A percentile compares a stretch with the other conserved stretches of the same genome.
Conservation (phyloP, 2,797 vertebrate species). For the Lates japonicus region DNA sequence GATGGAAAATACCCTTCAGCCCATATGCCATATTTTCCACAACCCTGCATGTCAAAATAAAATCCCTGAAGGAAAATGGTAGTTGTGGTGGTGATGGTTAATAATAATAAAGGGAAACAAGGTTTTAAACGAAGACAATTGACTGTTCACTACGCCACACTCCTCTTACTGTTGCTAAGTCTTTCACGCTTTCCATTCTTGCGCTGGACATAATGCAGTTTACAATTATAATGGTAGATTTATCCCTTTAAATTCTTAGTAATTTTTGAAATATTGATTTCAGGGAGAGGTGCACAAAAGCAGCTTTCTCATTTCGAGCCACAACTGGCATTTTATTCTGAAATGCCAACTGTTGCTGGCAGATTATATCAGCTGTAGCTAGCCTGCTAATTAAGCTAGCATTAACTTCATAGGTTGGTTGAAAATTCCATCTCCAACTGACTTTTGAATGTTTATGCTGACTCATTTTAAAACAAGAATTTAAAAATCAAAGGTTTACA, state of each 20-base stretch:
- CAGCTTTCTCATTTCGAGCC: not conserved
- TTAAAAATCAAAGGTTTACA: not conserved
- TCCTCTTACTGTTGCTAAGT: not conserved
- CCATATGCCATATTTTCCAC: conserved; percentile 67
- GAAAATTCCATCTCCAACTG: not conserved
- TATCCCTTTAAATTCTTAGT: not conserved
- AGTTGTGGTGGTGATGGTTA: conserved; percentile 25
- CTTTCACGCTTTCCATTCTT: not conserved
- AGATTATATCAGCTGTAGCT: not conserved
- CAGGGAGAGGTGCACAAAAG: not conserved
- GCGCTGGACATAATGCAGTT: not conserved
- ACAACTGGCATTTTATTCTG: not conserved
- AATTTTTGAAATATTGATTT: not conserved
- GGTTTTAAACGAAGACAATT: conserved; percentile 37
- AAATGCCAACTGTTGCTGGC: not conserved
- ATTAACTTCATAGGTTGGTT: not conserved
- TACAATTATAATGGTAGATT: not conserved
- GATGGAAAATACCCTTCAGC: conserved; percentile 73
- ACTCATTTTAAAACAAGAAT: not conserved
- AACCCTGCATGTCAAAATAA: conserved; percentile 56
- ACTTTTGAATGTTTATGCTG: not conserved
- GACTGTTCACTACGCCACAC: not conserved
- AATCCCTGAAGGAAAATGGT: conserved; percentile 51
- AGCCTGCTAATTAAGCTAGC: not conserved
- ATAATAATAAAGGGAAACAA: conserved; percentile 62